These are phyloP conservation scores for Aleadryas rufinucha DNA, from an alignment of 2,113 vertebrate species.

Conservation along the genomic window DNA sequence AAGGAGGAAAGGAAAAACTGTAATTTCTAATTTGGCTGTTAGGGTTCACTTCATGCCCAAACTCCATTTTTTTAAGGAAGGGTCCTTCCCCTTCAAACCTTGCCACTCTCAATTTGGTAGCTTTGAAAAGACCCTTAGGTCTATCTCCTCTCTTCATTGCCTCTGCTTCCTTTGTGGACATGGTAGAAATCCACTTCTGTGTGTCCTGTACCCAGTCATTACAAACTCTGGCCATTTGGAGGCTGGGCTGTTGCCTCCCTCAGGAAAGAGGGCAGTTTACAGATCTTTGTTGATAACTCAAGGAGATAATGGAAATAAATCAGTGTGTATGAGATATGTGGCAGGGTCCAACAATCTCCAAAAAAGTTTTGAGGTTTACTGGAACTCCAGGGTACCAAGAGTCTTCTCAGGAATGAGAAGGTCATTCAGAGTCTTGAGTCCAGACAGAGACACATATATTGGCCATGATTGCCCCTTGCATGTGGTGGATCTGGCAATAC, in stretches of 20 bases:
- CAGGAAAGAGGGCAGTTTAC: background rate
- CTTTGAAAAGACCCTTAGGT: background rate
- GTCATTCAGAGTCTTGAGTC: background rate
- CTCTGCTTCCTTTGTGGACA: background rate
- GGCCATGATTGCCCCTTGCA: background rate
- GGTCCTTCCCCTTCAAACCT: background rate
- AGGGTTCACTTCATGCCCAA: background rate
- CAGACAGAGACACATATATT: background rate
- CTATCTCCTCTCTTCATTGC: background rate
- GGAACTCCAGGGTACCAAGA: background rate
- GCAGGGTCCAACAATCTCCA: background rate
- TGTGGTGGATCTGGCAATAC: background rate
- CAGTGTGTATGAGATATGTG: rapidly evolving
- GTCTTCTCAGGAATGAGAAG: background rate
- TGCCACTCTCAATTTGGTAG: background rate
- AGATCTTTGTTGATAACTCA: background rate
- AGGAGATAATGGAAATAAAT: background rate
- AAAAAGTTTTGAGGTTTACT: background rate
- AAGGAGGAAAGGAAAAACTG: background rate
- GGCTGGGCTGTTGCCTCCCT: background rate
- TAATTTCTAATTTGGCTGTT: background rate
- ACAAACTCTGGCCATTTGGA: background rate
- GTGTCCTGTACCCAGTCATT: background rate
- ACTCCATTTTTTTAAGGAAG: background rate
- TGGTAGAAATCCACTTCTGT: background rate